Percentiles rank a stretch among this genome's conserved stretches.
phyloP scores from a whole-genome alignment of 2,888 invertebrate species.

The Melipona beecheii region DNA sequence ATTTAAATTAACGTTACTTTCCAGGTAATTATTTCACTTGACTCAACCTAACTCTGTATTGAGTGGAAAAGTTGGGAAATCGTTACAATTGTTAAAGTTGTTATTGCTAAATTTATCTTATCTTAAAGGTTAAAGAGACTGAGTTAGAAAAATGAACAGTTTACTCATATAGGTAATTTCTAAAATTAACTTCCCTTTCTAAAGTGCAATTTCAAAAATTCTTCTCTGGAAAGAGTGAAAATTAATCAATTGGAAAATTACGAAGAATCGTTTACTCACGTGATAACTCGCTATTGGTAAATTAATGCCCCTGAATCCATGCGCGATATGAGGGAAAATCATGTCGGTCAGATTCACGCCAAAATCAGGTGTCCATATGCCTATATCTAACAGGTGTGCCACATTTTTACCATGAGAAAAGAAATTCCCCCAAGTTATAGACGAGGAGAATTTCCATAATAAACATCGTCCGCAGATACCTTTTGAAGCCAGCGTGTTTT shows the following conservation, averaged over 20 bases:
- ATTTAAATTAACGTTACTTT: background rate
- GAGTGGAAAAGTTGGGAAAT: no score
- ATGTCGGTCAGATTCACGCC: constrained; percentile 89
- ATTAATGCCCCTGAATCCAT: constrained; percentile 91
- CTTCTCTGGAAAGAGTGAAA: background rate
- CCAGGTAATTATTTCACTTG: background rate
- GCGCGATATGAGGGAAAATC: constrained; percentile 91
- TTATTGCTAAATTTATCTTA: no score
- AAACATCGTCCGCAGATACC: constrained; percentile 77
- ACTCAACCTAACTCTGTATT: no score
- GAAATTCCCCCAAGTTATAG: constrained; percentile 86
- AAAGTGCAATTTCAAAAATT: background rate
- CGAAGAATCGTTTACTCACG: constrained; percentile 85
- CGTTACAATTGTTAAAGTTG: no score
- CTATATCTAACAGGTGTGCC: constrained; percentile 86
- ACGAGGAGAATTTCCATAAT: constrained; percentile 85
- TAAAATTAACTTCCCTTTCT: background rate
- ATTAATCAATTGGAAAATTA: background rate
- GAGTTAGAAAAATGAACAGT: no score
- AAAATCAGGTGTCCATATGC: constrained; percentile 90
- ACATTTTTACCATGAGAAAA: constrained; percentile 81
- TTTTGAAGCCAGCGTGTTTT: constrained; percentile 27
- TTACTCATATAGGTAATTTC: no score
- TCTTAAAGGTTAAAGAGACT: no score
- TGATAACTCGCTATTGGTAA: constrained; percentile 91